Percentiles rank a stretch among this genome's conserved stretches.
Evolutionary conservation across 2,888 invertebrate genomes (phyloP).

Genomic region (Lasioglossum calceatum): DNA sequence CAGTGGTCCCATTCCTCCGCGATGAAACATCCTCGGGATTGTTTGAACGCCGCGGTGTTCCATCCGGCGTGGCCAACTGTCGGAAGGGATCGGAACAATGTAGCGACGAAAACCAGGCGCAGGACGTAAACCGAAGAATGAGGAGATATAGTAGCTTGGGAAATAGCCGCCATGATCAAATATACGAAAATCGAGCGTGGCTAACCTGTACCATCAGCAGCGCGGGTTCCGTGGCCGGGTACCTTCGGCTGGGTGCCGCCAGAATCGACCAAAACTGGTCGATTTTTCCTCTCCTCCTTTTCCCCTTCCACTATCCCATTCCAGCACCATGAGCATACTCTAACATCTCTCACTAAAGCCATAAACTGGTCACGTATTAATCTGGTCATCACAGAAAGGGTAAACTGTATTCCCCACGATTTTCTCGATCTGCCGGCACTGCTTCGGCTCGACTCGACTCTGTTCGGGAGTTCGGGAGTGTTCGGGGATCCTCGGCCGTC

Average conservation of each 20-base stretch:
- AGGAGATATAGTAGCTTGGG: slow-evolving; percentile 13
- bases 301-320: too few relatives aligned
- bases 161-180: slow-evolving; percentile 26
- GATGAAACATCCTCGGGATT: slow-evolving; percentile 26
- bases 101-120: slow-evolving; percentile 30
- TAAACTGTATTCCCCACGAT: too few relatives aligned
- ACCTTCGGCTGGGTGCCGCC: not conserved
- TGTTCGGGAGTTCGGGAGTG: slow-evolving; percentile 14
- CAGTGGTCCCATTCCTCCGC: not conserved
- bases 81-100: slow-evolving; percentile 10
- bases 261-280: too few relatives aligned
- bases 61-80: slow-evolving; percentile 1
- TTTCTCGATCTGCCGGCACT: too few relatives aligned
- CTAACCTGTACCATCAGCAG: not conserved
- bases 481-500: slow-evolving; percentile 29
- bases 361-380: too few relatives aligned
- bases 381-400: too few relatives aligned
- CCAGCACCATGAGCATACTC: too few relatives aligned
- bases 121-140: slow-evolving; percentile 18
- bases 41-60: slow-evolving; percentile 15
- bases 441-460: slow-evolving; percentile 27
- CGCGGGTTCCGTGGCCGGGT: not conserved
- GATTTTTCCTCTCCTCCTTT: too few relatives aligned
- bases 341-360: too few relatives aligned
- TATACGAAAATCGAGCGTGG: slow-evolving; percentile 13